Conservation (phyloP, 1,140 invertebrate genomes). For the Euwallacea similis region DNA sequence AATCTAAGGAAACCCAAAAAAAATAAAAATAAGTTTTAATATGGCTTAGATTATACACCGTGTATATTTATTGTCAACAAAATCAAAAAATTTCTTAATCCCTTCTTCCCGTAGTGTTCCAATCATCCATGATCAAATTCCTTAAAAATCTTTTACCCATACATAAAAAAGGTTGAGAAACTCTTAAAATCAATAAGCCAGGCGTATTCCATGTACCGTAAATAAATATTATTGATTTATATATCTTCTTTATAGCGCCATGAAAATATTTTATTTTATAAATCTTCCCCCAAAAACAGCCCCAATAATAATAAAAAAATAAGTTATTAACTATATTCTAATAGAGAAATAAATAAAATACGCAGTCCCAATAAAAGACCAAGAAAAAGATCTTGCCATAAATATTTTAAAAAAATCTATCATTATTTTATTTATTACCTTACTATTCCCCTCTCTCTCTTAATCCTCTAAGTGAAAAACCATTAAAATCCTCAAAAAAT, state of each 20-base stretch:
- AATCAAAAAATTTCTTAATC: not conserved
- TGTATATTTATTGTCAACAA: too few relatives aligned
- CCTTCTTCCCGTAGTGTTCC: conserved; percentile 41
- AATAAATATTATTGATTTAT: too few relatives aligned
- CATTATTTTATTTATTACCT: conserved; percentile 56
- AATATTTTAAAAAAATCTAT: conserved; percentile 56
- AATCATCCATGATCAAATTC: conserved; percentile 43
- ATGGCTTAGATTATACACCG: conserved; percentile 54
- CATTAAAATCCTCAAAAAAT: conserved; percentile 55
- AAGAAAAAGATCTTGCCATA: too few relatives aligned
- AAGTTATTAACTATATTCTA: conserved; percentile 49
- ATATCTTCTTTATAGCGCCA: too few relatives aligned
- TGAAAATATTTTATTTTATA: too few relatives aligned
- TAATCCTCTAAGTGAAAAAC: conserved; percentile 53
- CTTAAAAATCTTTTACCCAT: conserved; percentile 31
- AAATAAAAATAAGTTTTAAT: conserved; percentile 28
- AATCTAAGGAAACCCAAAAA: conserved; percentile 43
- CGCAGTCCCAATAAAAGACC: conserved; percentile 55
- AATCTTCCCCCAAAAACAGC: not conserved
- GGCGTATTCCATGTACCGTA: conserved; percentile 43
- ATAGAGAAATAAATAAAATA: conserved; percentile 58
- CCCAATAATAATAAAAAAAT: conserved; percentile 6
- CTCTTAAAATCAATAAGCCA: conserved; percentile 39
- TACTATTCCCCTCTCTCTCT: conserved; percentile 55
- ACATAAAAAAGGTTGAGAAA: conserved; percentile 40